These are phyloP conservation scores for Temnothorax unifasciatus DNA, from an alignment of 2,888 invertebrate genomes.

Conservation along the genomic window DNA sequence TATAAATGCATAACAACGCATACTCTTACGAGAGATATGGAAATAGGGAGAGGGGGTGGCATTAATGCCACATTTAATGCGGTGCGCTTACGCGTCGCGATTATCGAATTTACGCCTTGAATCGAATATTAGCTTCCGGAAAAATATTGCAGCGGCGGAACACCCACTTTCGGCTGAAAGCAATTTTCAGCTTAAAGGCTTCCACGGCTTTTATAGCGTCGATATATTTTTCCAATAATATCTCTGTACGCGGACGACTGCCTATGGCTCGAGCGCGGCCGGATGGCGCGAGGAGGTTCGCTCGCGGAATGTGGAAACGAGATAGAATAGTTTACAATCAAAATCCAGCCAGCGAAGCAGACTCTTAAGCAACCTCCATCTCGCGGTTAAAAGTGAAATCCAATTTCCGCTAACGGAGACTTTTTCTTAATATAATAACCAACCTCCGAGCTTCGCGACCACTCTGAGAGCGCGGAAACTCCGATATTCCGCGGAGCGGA, in stretches of 20 bases:
- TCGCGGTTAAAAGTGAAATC: slow-evolving; percentile 69
- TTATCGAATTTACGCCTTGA: slow-evolving; percentile 70
- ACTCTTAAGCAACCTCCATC: slow-evolving; percentile 69
- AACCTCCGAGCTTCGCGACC: slow-evolving; percentile 52
- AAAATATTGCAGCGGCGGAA: slow-evolving; percentile 67
- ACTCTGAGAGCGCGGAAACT: slow-evolving; percentile 32
- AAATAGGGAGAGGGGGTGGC: slow-evolving; percentile 42
- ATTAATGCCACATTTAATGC: slow-evolving; percentile 64
- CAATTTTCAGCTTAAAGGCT: slow-evolving; percentile 75
- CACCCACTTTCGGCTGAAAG: slow-evolving; percentile 68
- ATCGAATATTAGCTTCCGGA: slow-evolving; percentile 64
- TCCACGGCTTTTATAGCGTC: slow-evolving; percentile 68
- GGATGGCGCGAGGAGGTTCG: slow-evolving; percentile 26
- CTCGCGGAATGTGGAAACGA: slow-evolving; percentile 18
- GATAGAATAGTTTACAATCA: slow-evolving; percentile 72
- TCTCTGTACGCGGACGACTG: slow-evolving; percentile 63
- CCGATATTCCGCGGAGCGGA: slow-evolving; percentile 65
- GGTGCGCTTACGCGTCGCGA: slow-evolving; percentile 60
- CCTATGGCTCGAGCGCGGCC: slow-evolving; percentile 59
- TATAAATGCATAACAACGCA: slow-evolving; percentile 24
- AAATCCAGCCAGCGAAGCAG: slow-evolving; percentile 70
- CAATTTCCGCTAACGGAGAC: slow-evolving; percentile 64
- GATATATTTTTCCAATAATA: slow-evolving; percentile 77
- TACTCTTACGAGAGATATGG: slow-evolving; percentile 45
- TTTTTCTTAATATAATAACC: slow-evolving; percentile 63